Base-by-base conservation (phyloP, 2,888 invertebrate species). In the Scelioninae gen. 1 region DNA sequence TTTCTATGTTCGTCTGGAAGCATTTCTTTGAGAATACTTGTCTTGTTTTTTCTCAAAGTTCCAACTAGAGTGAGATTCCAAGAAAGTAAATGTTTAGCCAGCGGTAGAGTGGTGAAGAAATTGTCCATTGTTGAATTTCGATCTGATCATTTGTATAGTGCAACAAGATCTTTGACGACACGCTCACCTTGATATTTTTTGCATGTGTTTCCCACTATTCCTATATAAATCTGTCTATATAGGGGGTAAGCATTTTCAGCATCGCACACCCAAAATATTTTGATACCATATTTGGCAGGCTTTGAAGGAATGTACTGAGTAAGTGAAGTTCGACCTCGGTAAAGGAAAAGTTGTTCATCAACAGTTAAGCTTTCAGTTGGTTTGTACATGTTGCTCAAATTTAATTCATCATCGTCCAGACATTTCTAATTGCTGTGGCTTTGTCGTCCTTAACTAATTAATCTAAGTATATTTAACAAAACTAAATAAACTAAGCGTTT, bases 351-450 rank as follows among this genome's bases (percentile, higher is more conserved):
- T 75, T 89, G 88, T 63, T 89, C 88, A 63, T 90, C 89, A 56
- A 89, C 83, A 40, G 90, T 89, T 31, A 89, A 58, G 82, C 86
- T 83, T 69, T 76, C 89, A 29, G 85, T 84, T 71, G 88, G 86
- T 55, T 84, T 85, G 80, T 89, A 90, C 60, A 84, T 56, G 60
- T 84, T 85, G 34, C 66, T 38, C 53, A 89, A 84, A 86, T 89
- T 89, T 55, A 69, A 84, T 88, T 90, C 40, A 90, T 40, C 87
- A 89, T n/a, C n/a, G n/a, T n/a, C n/a, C n/a, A n/a, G n/a, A n/a
- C n/a, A n/a, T n/a, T n/a, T n/a, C n/a, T n/a, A n/a, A n/a, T n/a
- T n/a, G n/a, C n/a, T n/a, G n/a, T n/a, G n/a, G n/a, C n/a, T n/a
- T n/a, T n/a, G n/a, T n/a, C n/a, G n/a, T n/a, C n/a, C n/a, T n/a